phyloP scores from a whole-genome alignment of 2,797 vertebrate species.

The Sebastes itinus region DNA sequence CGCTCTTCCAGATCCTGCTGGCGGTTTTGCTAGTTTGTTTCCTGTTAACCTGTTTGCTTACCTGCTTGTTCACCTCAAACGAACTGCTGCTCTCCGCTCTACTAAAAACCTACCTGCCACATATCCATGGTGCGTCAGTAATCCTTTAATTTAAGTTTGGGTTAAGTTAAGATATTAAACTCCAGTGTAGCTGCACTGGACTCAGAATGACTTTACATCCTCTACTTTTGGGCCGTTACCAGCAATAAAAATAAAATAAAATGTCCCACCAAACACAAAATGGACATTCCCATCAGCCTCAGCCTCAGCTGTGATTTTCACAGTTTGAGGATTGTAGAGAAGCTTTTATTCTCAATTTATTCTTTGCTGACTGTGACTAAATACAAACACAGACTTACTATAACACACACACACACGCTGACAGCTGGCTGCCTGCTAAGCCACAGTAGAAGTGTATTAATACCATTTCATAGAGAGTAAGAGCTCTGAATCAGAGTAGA shows the following conservation, averaged over 20 bases:
- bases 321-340: constrained; percentile 14
- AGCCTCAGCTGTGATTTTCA: neutral
- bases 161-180: too few relatives aligned
- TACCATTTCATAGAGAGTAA: neutral
- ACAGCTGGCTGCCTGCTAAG: constrained; percentile 23
- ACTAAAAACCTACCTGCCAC: too few relatives aligned
- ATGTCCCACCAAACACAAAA: neutral
- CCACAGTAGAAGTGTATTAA: constrained; percentile 7
- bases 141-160: too few relatives aligned
- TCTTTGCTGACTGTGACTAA: neutral
- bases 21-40: too few relatives aligned
- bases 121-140: too few relatives aligned
- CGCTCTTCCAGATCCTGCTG: too few relatives aligned
- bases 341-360: constrained; percentile 11
- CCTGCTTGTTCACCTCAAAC: too few relatives aligned
- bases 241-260: neutral
- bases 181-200: too few relatives aligned
- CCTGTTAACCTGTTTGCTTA: too few relatives aligned
- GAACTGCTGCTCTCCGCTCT: too few relatives aligned
- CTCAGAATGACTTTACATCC: too few relatives aligned
- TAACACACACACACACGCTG: neutral
- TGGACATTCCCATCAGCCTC: neutral
- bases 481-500: neutral
- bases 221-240: too few relatives aligned
- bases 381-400: neutral